A percentile compares a stretch with the other conserved stretches of the same genome.
Conservation (phyloP, 2,888 invertebrate genomes). For the Selenia dentaria region DNA sequence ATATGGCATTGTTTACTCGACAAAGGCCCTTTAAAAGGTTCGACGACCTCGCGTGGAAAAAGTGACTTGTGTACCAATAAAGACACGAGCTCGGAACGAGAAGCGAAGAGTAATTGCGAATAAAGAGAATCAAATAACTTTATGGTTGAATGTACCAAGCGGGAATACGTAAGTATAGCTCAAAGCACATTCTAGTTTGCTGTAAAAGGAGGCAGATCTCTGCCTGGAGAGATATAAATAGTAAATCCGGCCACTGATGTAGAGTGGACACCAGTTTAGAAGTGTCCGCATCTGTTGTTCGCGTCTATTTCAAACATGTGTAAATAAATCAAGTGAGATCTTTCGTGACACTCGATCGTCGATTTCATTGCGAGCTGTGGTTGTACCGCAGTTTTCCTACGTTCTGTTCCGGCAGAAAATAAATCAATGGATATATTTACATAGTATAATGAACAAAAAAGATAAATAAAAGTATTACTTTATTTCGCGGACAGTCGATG, state of each 20-base stretch:
- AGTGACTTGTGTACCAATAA: conserved; percentile 44
- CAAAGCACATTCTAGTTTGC: conserved; percentile 69
- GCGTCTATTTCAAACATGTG: conserved; percentile 78
- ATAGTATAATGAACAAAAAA: too few species aligned
- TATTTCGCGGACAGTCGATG: too few species aligned
- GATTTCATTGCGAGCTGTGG: conserved; percentile 66
- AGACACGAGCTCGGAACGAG: conserved; percentile 39
- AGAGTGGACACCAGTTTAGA: conserved; percentile 79
- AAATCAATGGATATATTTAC: too few species aligned
- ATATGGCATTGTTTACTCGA: conserved; percentile 59
- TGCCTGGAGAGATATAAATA: conserved; percentile 74
- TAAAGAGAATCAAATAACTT: conserved; percentile 59
- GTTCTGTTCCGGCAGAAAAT: too few species aligned
- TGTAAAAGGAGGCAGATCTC: conserved; percentile 74
- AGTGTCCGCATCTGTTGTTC: conserved; percentile 74
- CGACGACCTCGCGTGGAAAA: conserved; percentile 60
- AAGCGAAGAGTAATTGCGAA: conserved; percentile 47
- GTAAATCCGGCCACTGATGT: conserved; percentile 64
- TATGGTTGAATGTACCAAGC: conserved; percentile 56
- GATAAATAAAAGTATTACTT: too few species aligned
- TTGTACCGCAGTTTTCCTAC: conserved; percentile 6
- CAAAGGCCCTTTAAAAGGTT: conserved; percentile 61
- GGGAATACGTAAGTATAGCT: conserved; percentile 61
- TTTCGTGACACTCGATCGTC: conserved; percentile 71
- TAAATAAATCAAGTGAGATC: conserved; percentile 78